Evolutionary conservation across 2,797 vertebrate species (phyloP).

Genomic region (Microcaecilia unicolor): DNA sequence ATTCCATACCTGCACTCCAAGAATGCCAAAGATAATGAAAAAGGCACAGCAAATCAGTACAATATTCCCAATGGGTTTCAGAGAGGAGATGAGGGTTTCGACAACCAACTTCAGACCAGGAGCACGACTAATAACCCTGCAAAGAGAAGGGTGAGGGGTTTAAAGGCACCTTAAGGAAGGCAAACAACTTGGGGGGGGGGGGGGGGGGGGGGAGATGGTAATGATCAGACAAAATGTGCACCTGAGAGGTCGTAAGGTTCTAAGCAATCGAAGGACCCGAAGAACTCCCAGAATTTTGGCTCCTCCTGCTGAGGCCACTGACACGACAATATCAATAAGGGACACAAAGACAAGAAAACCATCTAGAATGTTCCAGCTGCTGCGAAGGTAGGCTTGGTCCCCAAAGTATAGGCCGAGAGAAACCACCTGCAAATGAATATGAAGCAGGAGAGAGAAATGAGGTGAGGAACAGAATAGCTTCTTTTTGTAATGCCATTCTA

Average conservation of each 20-base stretch:
- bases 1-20: conserved; percentile 95
- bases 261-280: conserved; percentile 80
- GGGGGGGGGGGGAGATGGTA: accelerated
- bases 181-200: not conserved
- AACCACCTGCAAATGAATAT: conserved; percentile 66
- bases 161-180: not conserved
- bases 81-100: conserved; percentile 93
- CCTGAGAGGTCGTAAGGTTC: conserved; percentile 91
- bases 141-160: conserved; percentile 4
- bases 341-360: conserved; percentile 96
- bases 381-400: conserved; percentile 85
- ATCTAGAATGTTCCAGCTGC: conserved; percentile 95
- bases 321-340: conserved; percentile 92
- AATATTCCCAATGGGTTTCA: conserved; percentile 95
- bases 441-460: no score
- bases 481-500: not conserved
- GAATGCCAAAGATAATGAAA: conserved; percentile 96
- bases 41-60: conserved; percentile 97
- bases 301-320: conserved; percentile 82
- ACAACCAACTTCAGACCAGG: conserved; percentile 94
- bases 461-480: no score
- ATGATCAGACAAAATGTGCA: conserved; percentile 17
- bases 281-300: conserved; percentile 95
- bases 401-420: conserved; percentile 90
- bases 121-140: conserved; percentile 92